A percentile compares a stretch with the other conserved stretches of the same genome.
Evolutionary conservation across 2,888 invertebrate genomes (phyloP).

Genomic region (Drosophila sordidapex): DNA sequence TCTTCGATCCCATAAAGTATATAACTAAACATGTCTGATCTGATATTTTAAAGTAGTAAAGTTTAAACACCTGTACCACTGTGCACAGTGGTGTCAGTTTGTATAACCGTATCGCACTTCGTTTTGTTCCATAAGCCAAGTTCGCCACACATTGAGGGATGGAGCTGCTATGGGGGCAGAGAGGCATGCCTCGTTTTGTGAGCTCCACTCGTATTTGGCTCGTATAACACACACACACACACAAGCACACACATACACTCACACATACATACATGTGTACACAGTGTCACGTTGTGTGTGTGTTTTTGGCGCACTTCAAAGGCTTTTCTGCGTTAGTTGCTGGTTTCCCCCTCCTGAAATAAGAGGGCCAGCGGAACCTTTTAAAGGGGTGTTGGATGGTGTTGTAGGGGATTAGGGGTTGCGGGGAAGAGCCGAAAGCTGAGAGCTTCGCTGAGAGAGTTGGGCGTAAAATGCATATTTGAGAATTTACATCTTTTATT

Average conservation of each 20-base stretch:
- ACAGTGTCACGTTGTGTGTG: slow-evolving; percentile 23
- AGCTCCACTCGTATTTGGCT: slow-evolving; percentile 23
- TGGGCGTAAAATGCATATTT: slow-evolving; percentile 45
- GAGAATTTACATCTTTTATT: slow-evolving; percentile 71
- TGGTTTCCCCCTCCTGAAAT: neutral
- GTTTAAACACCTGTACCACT: slow-evolving; percentile 10
- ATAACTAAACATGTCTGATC: neutral
- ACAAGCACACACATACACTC: slow-evolving; percentile 3
- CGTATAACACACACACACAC: slow-evolving; percentile 21
- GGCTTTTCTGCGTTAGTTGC: slow-evolving; percentile 58
- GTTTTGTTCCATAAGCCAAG: slow-evolving; percentile 14
- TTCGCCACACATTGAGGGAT: slow-evolving; percentile 21
- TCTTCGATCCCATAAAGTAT: neutral
- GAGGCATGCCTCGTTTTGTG: slow-evolving; percentile 14
- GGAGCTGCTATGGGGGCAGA: slow-evolving; percentile 3
- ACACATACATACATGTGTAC: neutral
- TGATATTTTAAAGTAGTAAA: neutral
- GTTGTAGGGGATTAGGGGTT: neutral
- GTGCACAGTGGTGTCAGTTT: slow-evolving; percentile 51
- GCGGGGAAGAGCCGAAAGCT: neutral
- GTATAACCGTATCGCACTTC: neutral
- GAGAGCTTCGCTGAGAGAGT: slow-evolving; percentile 4
- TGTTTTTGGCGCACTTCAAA: slow-evolving; percentile 58
- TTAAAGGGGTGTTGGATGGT: neutral
- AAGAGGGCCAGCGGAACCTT: slow-evolving; percentile 15